Evolutionary conservation across 2,888 invertebrate species (phyloP).

Genomic region (Hyposoter didymator): DNA sequence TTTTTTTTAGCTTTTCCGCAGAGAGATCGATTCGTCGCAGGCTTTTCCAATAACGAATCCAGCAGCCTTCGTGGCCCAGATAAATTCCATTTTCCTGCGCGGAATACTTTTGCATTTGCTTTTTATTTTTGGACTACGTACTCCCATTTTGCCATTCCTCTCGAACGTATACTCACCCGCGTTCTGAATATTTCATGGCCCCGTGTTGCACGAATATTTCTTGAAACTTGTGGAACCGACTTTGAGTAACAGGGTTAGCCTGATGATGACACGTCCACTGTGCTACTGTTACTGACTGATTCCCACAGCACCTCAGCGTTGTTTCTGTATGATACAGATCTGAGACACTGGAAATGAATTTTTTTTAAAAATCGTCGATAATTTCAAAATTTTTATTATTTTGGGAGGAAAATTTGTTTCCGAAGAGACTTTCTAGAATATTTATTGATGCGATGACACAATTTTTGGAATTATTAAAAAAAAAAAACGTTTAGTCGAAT

Average conservation of each 20-base stretch:
- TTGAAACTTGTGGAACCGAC: slow-evolving; percentile 43
- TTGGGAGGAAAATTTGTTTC: too few relatives aligned
- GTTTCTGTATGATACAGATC: too few relatives aligned
- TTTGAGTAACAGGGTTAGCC: slow-evolving; percentile 69
- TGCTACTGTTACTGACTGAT: slow-evolving; percentile 60
- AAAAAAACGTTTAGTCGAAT: too few relatives aligned
- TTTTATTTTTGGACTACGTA: slow-evolving; percentile 34
- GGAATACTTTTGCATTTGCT: slow-evolving; percentile 19
- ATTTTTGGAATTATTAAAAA: too few relatives aligned
- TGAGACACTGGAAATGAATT: too few relatives aligned
- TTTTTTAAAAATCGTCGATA: too few relatives aligned
- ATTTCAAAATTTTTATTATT: too few relatives aligned
- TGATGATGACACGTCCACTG: slow-evolving; percentile 57
- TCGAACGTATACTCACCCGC: slow-evolving; percentile 12
- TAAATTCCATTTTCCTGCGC: slow-evolving; percentile 27
- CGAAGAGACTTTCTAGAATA: too few relatives aligned
- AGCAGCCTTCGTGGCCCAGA: slow-evolving; percentile 23
- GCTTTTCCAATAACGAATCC: background rate
- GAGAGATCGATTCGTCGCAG: background rate
- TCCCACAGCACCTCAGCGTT: too few relatives aligned
- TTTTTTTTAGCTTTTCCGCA: background rate
- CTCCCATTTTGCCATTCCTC: background rate
- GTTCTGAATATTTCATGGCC: slow-evolving; percentile 38
- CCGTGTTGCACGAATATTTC: slow-evolving; percentile 21
- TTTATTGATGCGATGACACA: too few relatives aligned